Base-by-base conservation (phyloP, 2,888 invertebrate species). In the Diploptera punctata region DNA sequence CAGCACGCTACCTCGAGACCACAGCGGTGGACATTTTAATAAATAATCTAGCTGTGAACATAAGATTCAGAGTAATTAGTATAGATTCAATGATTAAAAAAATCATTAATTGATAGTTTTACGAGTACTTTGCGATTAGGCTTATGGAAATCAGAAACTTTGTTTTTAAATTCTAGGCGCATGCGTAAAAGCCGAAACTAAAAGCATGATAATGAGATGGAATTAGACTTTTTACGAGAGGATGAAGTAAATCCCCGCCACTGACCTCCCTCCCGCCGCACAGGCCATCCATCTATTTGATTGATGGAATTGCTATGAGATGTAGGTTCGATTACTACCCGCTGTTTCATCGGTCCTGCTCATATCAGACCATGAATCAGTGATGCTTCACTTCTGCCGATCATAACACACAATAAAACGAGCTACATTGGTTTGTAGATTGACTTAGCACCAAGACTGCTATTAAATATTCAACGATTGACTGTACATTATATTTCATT, bases 241-340 rank as follows among this genome's bases (percentile, higher is more conserved):
- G 29, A 7, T 3, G 13, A 29, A 57, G 26, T 7, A 52, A 10
- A 10, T 16, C 26, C 26, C 47, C 47, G n/a, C n/a, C 43, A 44
- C 44, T 44, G 43, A 43, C 10, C 33, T 65, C 43, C 21, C 65
- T 26, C 65, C 10, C 19, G 2, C 57, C 21, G 7, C 57, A 7
- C 16, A n/a, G 16, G 21, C 10, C 38, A 61, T 33, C 10, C 47
- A 26, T 44, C 44, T 44, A 44, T 47, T 47, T 65, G 65, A 65
- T 47, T 43, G 44, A 44, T 65, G 65, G n/a, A 65, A 65, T n/a
- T 65, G 65, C n/a, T 47, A 47, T 9, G 26, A 65, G 65, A 44
- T 65, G 24, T 65, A 65, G 44, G 65, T 65, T 65, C 65, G 44
- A 65, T 65, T 65, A 47, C 26, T 44, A 18, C 65, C 43, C 13